These are phyloP conservation scores for Tinea semifulvella DNA, from an alignment of 2,888 invertebrate genomes.

Conservation along the genomic window DNA sequence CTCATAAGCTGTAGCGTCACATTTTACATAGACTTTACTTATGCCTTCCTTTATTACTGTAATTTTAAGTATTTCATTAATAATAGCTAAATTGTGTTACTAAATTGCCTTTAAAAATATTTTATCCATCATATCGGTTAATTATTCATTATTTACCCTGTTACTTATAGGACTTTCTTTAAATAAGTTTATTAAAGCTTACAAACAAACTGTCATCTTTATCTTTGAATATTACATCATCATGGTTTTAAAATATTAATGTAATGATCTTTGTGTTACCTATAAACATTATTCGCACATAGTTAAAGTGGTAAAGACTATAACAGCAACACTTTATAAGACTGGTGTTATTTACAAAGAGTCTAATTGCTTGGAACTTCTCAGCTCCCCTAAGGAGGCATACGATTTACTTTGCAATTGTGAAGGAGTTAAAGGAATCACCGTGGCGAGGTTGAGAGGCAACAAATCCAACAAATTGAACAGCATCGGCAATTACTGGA, in stretches of 20 bases:
- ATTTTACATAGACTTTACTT: constrained; percentile 10
- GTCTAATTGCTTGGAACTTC: constrained; percentile 13
- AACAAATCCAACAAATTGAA: constrained; percentile 20
- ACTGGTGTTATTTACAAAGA: constrained; percentile 6
- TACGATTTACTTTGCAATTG: constrained; percentile 59
- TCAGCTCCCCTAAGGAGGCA: constrained; percentile 22
- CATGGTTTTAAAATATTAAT: too few species aligned
- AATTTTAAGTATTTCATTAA: too few species aligned
- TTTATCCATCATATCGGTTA: too few species aligned
- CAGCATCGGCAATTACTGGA: constrained; percentile 65
- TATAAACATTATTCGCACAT: constrained; percentile 4
- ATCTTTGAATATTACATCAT: too few species aligned
- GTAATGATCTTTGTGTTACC: too few species aligned
- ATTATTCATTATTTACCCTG: too few species aligned
- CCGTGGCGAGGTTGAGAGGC: constrained; percentile 37
- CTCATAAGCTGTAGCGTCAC: constrained; percentile 19
- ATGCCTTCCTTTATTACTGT: constrained; percentile 1
- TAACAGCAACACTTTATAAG: constrained; percentile 8
- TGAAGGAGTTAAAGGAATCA: constrained; percentile 61
- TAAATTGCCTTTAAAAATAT: too few species aligned
- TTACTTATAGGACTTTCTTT: too few species aligned
- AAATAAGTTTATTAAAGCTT: too few species aligned
- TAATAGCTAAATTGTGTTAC: too few species aligned
- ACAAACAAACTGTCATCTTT: too few species aligned
- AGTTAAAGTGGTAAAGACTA: constrained; percentile 3